Base-by-base conservation (phyloP, 2,888 invertebrate genomes). In the Arrhopalites spinosus region DNA sequence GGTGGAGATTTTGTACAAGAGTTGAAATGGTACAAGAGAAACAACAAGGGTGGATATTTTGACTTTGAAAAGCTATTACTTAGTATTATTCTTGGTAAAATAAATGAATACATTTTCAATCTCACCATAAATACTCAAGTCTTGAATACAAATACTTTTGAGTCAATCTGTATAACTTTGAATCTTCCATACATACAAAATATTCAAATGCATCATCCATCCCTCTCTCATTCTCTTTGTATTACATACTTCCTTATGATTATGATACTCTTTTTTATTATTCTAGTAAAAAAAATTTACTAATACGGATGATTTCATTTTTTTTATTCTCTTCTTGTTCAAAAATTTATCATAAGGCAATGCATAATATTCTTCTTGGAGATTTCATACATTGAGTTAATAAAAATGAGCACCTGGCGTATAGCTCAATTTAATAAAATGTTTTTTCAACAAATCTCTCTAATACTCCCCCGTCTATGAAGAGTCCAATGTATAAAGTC, bases 1-100 rank as follows among this genome's bases (percentile, higher is more conserved):
- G 71, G 59, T 71, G 71, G 71, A 61, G 69, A 69, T 53, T 25
- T 30, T 25, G 20, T n/a, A 59, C 43, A n/a, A 2, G n/a, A n/a
- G 64, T 25, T 67, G 45, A 11, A 36, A 3, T 36, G 29, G 64
- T 27, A 20, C n/a, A 47, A 27, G 47, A 23, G 43, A 66, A 43
- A 43, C 3, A 66, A 68, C 50, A 50, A 50, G 68, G 47, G 68
- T 50, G 50, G 61, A 61, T 15, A 50, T 50, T 50, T 36, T n/a
- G 17, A 50, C 50, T 50, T 50, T 50, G 50, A 50, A n/a, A 13
- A 50, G n/a, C 50, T 15, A 50, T 50, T 50, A 50, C 50, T 50
- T 17, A n/a, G 50, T 50, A n/a, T 50, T 50, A 50, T 50, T 50
- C n/a, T 50, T 15, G 50, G 15, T n/a, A 50, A 17, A 63, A 63